These are phyloP conservation scores for Oncopeltus fasciatus DNA, from an alignment of 1,140 invertebrate species.

Conservation along the genomic window DNA sequence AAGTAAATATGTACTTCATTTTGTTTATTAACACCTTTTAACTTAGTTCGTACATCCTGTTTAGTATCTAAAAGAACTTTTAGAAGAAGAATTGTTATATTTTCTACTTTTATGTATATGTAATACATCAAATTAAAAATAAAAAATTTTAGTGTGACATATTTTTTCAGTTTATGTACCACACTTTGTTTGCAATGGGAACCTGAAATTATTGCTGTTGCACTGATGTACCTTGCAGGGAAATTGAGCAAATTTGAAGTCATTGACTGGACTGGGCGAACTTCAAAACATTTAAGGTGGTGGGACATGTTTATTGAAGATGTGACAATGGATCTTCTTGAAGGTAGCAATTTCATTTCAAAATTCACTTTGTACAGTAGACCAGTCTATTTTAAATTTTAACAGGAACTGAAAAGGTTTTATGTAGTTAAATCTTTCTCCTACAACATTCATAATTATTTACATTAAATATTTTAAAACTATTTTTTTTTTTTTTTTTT, in stretches of 20 bases:
- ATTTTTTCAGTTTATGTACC: constrained; percentile 67
- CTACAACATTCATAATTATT: no score
- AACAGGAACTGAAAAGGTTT: no score
- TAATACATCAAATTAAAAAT: neutral
- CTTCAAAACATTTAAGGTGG: constrained; percentile 73
- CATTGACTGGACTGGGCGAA: constrained; percentile 76
- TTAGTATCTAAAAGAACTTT: neutral
- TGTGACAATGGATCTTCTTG: constrained; percentile 85
- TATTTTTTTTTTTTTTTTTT: no score
- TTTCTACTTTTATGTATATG: neutral
- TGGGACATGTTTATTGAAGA: constrained; percentile 97
- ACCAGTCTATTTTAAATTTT: no score
- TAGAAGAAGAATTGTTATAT: no score
- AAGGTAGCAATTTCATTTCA: constrained; percentile 45
- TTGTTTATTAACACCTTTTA: no score
- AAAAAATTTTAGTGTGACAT: neutral
- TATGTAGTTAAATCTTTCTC: no score
- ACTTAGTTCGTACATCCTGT: no score
- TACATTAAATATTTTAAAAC: no score
- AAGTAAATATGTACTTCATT: no score
- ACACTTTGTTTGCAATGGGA: constrained; percentile 97
- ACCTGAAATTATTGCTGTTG: constrained; percentile 96
- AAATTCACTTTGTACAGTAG: no score
- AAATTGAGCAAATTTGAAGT: constrained; percentile 93
- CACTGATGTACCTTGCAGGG: constrained; percentile 90